Conservation (phyloP, 2,113 vertebrate genomes). For the Nerophis ophidion region DNA sequence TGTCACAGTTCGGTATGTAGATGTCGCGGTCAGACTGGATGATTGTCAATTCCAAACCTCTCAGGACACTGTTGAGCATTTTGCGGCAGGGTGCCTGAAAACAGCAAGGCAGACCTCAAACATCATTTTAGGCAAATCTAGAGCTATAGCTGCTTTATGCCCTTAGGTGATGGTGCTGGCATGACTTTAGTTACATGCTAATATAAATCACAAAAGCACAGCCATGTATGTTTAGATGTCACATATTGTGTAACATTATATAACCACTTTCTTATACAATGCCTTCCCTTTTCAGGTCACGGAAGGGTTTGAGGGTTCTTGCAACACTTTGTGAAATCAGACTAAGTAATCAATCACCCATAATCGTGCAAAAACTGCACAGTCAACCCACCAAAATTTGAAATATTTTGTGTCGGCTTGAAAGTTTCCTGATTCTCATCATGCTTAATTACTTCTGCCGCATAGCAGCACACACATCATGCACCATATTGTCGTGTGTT, state of each 20-base stretch:
- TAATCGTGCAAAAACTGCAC: constrained; percentile 4
- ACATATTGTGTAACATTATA: constrained; percentile 51
- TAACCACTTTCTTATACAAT: constrained; percentile 56
- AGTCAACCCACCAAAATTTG: constrained; percentile 16
- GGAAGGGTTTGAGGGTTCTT: constrained; percentile 34
- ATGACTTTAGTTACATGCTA: constrained; percentile 27
- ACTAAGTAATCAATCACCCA: constrained; percentile 12
- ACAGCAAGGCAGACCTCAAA: constrained; percentile 38
- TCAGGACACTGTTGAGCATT: constrained; percentile 70
- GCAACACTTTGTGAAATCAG: constrained; percentile 26
- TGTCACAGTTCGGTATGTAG: constrained; percentile 83
- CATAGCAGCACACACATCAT: constrained; percentile 69
- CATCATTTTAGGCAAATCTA: constrained; percentile 16
- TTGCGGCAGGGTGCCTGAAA: constrained; percentile 76
- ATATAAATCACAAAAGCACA: constrained; percentile 34
- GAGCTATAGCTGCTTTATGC: constrained; percentile 13
- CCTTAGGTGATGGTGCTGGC: constrained; percentile 29
- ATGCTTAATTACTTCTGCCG: constrained; percentile 70
- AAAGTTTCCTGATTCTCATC: constrained; percentile 66
- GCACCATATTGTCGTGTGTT: constrained; percentile 54
- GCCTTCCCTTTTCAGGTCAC: constrained; percentile 53
- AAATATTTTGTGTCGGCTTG: constrained; percentile 18
- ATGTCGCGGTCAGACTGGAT: constrained; percentile 76
- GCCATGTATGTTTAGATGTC: constrained; percentile 33
- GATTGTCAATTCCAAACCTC: constrained; percentile 73